phyloP scores from a whole-genome alignment of 2,888 invertebrate species.

The Brassicogethes aeneus region DNA sequence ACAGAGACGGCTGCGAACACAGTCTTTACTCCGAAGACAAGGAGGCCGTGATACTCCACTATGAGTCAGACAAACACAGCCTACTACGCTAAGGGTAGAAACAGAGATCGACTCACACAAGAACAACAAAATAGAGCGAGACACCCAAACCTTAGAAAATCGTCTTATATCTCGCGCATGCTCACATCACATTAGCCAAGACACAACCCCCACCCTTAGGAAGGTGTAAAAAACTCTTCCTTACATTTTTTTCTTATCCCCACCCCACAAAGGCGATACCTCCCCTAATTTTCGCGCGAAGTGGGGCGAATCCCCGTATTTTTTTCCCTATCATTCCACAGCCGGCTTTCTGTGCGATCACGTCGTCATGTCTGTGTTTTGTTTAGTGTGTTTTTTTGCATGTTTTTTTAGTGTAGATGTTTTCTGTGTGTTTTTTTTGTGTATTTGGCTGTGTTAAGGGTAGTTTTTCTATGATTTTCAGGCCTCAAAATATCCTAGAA shows the following conservation, averaged over 20 bases:
- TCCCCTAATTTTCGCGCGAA: not conserved
- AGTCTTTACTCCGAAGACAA: too few species aligned
- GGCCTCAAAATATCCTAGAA: too few species aligned
- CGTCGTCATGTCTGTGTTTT: not conserved
- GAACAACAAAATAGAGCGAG: constrained; percentile 31
- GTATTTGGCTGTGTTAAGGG: too few species aligned
- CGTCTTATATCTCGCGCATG: constrained; percentile 38
- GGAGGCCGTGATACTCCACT: too few species aligned
- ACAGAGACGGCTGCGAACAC: not conserved
- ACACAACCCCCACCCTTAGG: constrained; percentile 29
- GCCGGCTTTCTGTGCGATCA: not conserved
- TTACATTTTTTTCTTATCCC: constrained; percentile 37
- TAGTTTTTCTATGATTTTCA: too few species aligned
- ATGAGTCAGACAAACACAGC: constrained; percentile 33
- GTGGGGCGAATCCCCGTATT: not conserved
- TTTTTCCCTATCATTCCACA: not conserved
- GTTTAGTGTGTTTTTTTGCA: constrained; percentile 2
- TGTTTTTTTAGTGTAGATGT: not conserved
- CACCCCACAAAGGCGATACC: constrained; percentile 20
- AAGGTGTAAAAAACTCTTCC: constrained; percentile 35
- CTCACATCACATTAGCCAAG: constrained; percentile 18
- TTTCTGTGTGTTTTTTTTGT: too few species aligned
- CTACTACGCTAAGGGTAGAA: constrained; percentile 35
- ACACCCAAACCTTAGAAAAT: constrained; percentile 38
- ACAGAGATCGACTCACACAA: constrained; percentile 32